Evolutionary conservation across 2,113 vertebrate genomes (phyloP).

Genomic region (Mastomys coucha): DNA sequence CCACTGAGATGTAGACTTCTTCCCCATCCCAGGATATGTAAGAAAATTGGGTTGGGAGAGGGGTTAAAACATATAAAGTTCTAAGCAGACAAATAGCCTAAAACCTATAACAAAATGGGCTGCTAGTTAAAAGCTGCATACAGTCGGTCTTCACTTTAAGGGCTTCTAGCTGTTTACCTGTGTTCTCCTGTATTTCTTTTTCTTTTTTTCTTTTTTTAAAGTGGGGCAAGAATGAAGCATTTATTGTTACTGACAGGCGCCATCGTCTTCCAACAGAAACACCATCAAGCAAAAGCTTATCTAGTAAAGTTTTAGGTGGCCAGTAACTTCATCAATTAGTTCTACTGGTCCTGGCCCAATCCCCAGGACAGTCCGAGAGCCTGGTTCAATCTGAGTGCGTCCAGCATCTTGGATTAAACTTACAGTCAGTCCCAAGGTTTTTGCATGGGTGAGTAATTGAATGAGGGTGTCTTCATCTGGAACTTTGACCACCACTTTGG

Average conservation of each 20-base stretch:
- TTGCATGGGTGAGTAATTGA: conserved; percentile 91
- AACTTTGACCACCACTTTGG: conserved; percentile 96
- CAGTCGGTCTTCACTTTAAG: too few relatives aligned
- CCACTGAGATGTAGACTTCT: too few relatives aligned
- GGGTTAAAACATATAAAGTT: too few relatives aligned
- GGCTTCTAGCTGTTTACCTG: too few relatives aligned
- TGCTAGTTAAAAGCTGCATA: too few relatives aligned
- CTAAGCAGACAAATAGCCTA: too few relatives aligned
- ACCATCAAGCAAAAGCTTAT: not conserved
- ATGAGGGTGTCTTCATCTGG: conserved; percentile 92
- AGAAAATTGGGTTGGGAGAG: too few relatives aligned
- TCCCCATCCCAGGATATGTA: too few relatives aligned
- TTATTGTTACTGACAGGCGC: conserved; percentile 67
- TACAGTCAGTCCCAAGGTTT: conserved; percentile 91
- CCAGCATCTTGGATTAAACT: conserved; percentile 98
- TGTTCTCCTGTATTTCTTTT: too few relatives aligned
- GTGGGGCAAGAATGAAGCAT: conserved; percentile 23
- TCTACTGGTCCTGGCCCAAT: conserved; percentile 94
- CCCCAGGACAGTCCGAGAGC: conserved; percentile 95
- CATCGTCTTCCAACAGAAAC: not conserved
- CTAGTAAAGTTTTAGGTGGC: conserved; percentile 95
- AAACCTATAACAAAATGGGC: too few relatives aligned
- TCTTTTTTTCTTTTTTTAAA: not conserved
- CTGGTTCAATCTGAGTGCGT: conserved; percentile 96
- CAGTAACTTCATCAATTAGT: conserved; percentile 94